Base-by-base conservation (phyloP, 2,797 vertebrate species). In the Taenioides sp. region DNA sequence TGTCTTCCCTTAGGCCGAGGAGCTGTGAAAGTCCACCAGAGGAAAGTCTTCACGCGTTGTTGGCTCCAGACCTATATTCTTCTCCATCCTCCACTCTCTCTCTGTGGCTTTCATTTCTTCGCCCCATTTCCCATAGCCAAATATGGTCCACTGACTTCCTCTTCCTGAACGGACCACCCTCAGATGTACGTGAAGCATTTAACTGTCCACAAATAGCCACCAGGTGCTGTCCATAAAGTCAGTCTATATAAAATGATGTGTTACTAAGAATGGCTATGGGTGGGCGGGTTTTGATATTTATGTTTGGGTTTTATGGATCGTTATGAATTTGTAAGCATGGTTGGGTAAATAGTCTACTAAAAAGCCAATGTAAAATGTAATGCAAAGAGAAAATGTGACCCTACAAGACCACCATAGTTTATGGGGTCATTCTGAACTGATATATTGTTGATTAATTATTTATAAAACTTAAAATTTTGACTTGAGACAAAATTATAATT, bases 21-120 rank as follows among this genome's bases (percentile, higher is more conserved):
- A 66, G 66, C 73, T 59, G 83, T 79, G 74, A 80, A 88, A 85
- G 78, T 69, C 57, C 77, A 66, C 74, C 50, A 34, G 68, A 80
- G 72, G 65, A 83, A 84, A 69, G 69, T 72, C 69, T 88, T 90
- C 74, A 82, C 86, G 85, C 81, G 75, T 83, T n/a, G 18, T 62
- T 82, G 79, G 55, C 82, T 82, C 73, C 63, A 47, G 20, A 58
- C 77, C 76, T 47, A 70, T 65, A 49, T 65, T 57, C 1, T 69
- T 57, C 70, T 77, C 67, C 18, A 20, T 65, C 68, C 58, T 69
- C 63, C n/a, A n/a, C n/a, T n/a, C 50, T 7, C 22, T 67, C 23
- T 70, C 37, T 54, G n/a, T 75, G 71, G 77, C 57, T 69, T 78
- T 78, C 70, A 54, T 74, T 80, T 61, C 68, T 28, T 73, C 75